phyloP scores from a whole-genome alignment of 2,888 invertebrate genomes.

The Tetragonisca angustula region DNA sequence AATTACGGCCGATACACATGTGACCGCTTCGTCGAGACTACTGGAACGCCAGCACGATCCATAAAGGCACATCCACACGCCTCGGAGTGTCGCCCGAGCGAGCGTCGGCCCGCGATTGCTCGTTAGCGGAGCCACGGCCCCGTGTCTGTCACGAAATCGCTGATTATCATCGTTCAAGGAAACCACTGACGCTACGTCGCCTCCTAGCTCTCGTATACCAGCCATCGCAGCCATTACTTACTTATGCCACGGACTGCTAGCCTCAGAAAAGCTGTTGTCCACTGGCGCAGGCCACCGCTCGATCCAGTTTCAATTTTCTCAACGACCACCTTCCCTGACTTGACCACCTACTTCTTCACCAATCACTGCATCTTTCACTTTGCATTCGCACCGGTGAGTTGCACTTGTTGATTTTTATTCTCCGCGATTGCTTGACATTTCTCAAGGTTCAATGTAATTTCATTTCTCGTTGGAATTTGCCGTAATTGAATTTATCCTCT shows the following conservation, averaged over 20 bases:
- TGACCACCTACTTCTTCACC: not conserved
- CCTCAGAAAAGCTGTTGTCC: conserved; percentile 67
- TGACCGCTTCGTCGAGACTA: conserved; percentile 46
- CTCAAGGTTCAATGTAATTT: too few species aligned
- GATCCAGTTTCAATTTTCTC: not conserved
- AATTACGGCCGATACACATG: conserved; percentile 76
- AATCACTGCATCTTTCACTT: not conserved
- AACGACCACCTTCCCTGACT: too few species aligned
- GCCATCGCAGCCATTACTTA: conserved; percentile 80
- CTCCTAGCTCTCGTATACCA: conserved; percentile 73
- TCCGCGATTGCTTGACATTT: too few species aligned
- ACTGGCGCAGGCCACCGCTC: conserved; percentile 38
- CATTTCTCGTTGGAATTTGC: too few species aligned
- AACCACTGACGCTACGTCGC: conserved; percentile 78
- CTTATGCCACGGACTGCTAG: conserved; percentile 77
- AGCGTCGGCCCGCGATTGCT: conserved; percentile 81
- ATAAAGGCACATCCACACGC: conserved; percentile 73
- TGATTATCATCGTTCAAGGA: conserved; percentile 84
- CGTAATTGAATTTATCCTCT: too few species aligned
- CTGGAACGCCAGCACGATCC: conserved; percentile 56
- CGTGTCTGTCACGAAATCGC: conserved; percentile 84
- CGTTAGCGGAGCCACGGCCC: conserved; percentile 84
- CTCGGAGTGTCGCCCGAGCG: conserved; percentile 79
- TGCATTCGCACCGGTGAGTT: not conserved
- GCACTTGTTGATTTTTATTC: too few species aligned